These are phyloP conservation scores for Antheraea assamensis DNA, from an alignment of 2,888 invertebrate species.

Conservation along the genomic window DNA sequence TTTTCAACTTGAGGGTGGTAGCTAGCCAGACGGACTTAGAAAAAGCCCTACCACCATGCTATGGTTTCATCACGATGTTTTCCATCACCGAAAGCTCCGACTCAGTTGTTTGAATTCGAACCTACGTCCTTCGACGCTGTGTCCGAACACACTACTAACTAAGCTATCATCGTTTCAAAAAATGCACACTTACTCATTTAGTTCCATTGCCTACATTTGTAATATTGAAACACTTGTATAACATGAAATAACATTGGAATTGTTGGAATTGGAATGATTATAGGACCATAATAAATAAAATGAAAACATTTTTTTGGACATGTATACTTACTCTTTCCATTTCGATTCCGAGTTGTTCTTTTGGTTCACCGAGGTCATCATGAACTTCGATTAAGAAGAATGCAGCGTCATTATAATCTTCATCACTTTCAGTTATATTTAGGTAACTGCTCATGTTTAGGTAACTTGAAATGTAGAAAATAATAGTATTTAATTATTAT, in stretches of 20 bases:
- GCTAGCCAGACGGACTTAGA: no score
- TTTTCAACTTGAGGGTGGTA: no score
- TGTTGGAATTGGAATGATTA: not conserved
- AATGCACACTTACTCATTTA: no score
- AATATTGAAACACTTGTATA: not conserved
- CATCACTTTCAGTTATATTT: slow-evolving; percentile 63
- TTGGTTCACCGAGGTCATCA: slow-evolving; percentile 87
- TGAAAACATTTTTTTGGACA: not conserved
- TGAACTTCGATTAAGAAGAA: slow-evolving; percentile 87
- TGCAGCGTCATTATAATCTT: slow-evolving; percentile 78
- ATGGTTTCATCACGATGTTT: no score
- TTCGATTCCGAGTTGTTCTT: slow-evolving; percentile 89
- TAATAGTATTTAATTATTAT: not conserved
- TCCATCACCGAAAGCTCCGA: no score
- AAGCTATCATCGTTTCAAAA: no score
- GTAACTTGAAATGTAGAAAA: slow-evolving; percentile 44
- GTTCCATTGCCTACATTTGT: no score
- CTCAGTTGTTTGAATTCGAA: no score
- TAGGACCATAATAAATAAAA: not conserved
- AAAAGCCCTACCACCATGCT: no score
- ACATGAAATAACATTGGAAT: not conserved
- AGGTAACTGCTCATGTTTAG: slow-evolving; percentile 61
- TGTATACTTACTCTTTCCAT: slow-evolving; percentile 81
- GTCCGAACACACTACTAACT: no score
- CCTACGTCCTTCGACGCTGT: no score